These are phyloP conservation scores for Hipparchia sbordonii DNA, from an alignment of 2,888 invertebrate species.

Conservation along the genomic window DNA sequence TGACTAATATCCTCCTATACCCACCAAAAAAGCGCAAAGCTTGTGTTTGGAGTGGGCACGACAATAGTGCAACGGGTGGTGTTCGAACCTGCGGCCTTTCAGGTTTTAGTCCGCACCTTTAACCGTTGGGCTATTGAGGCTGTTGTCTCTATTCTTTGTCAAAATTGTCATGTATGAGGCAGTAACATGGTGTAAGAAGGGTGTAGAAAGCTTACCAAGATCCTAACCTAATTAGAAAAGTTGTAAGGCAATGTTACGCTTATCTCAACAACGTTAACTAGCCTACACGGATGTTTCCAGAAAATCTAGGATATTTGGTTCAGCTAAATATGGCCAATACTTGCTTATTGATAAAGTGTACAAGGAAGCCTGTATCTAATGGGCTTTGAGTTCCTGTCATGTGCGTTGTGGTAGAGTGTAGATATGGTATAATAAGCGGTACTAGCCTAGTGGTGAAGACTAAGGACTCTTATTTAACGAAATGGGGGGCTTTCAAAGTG, in stretches of 20 bases:
- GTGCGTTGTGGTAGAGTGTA: background rate
- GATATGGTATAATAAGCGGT: no score
- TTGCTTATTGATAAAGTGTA: constrained; percentile 7
- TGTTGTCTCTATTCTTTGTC: constrained; percentile 1
- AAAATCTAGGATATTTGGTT: constrained; percentile 22
- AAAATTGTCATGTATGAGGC: background rate
- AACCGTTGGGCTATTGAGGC: no score
- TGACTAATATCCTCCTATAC: no score
- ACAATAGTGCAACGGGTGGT: no score
- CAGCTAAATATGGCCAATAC: constrained; percentile 12
- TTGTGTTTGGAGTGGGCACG: no score
- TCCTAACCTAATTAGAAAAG: constrained; percentile 34
- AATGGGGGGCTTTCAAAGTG: no score
- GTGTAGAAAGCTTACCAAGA: constrained; percentile 22
- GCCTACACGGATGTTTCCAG: constrained; percentile 12
- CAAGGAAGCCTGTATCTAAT: background rate
- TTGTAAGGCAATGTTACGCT: constrained; percentile 32
- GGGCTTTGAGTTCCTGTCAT: background rate
- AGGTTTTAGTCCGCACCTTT: no score
- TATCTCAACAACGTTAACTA: constrained; percentile 33
- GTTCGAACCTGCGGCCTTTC: no score
- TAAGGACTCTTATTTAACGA: no score
- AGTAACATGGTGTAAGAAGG: background rate
- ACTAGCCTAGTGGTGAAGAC: no score
- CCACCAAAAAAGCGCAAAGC: no score